Evolutionary conservation across 2,797 vertebrate genomes (phyloP), one percentile per base, ranked within the genome.

Genomic region (Triplophysa yarkandensis): DNA sequence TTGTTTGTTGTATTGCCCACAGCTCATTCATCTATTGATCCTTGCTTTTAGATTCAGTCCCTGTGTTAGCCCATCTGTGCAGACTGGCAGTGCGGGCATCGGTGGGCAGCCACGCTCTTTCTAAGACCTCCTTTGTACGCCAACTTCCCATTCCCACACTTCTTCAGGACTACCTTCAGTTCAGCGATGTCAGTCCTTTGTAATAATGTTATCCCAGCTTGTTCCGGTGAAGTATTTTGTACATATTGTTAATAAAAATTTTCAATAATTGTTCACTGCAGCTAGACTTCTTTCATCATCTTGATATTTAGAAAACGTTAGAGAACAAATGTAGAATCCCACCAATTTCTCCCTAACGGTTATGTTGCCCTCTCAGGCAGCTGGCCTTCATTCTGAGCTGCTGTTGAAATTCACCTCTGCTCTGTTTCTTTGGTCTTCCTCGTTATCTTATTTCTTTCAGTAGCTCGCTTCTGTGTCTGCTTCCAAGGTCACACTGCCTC

Each of bases 1-100:
- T n/a, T n/a, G n/a, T n/a, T n/a, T n/a, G n/a, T n/a, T n/a, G n/a
- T n/a, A n/a, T n/a, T 55, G n/a, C 16, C 28, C 27, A 23, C 63
- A 28, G n/a, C 46, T 66, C 64, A 68, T 36, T 60, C 55, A 72
- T 54, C 61, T 9, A 68, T 23, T 48, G 39, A n/a, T 36, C 16
- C 39, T 19, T 75, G 16, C 68, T 76, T 83, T 3, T 23, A 92
- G 92, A 87, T 36, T 79, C 74, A 2, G 6, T 89, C 27, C 86
- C 91, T 41, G 4, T 28, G 71, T 86, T 93, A 2, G 80, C 83
- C 57, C 89, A 93, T 83, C 75, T 91, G 60, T 92, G 90, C 71
- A 84, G 92, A 71, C 82, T 92, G 65, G 82, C 82, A 71, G 30
- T 93, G 13, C 71, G 88, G 34, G 63, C 41, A 1, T 7, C 76